Evolutionary conservation across 2,113 vertebrate species (phyloP), one percentile per base, ranked within the genome.

Genomic region (Anthoscopus minutus): DNA sequence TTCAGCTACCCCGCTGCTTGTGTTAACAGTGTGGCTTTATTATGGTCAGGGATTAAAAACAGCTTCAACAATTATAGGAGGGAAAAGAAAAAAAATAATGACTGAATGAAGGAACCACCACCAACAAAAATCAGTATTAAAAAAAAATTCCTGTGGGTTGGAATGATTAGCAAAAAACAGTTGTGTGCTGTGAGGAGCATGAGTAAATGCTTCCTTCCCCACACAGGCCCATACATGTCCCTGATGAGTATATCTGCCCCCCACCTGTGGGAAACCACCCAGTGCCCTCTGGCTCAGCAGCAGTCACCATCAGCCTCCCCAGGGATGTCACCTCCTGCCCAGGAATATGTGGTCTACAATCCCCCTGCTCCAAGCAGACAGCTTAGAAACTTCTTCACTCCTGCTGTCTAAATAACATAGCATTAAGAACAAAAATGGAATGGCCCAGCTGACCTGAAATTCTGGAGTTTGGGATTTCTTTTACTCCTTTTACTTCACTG

Each of bases 1-100:
- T 94, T 83, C 77, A 96, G 91, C 93, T 44, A 87, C 66, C 94
- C 94, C 0, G 90, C 93, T 95, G 96, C 70, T 94, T 83, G 72
- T 96, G 93, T 96, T 95, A 96, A 97, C 96, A 95, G 86, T 72
- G 91, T 87, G 94, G 95, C 93, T 96, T 96, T 93, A 93, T 94
- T 95, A 96, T 79, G 94, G 96, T 89, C 96, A 62, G 50, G 86
- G 80, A 95, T 97, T 97, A 94, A 95, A 96, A 96, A 85, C 89
- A 95, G 86, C 81, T 95, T 51, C 70, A 81, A 73, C 82, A 89
- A 94, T 89, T 96, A 94, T 80, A 89, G 50, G 80, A 69, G 53
- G 14, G 1, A 35, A 86, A 93, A 84, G 69, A 82, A 70, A 51
- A 37, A 22, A 50, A 31, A 30, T 9, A 62, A 60, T 30, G 30